A percentile compares a stretch with the other conserved stretches of the same genome.
phyloP scores from a whole-genome alignment of 1,140 invertebrate species.

The Nixonia krombeini region DNA sequence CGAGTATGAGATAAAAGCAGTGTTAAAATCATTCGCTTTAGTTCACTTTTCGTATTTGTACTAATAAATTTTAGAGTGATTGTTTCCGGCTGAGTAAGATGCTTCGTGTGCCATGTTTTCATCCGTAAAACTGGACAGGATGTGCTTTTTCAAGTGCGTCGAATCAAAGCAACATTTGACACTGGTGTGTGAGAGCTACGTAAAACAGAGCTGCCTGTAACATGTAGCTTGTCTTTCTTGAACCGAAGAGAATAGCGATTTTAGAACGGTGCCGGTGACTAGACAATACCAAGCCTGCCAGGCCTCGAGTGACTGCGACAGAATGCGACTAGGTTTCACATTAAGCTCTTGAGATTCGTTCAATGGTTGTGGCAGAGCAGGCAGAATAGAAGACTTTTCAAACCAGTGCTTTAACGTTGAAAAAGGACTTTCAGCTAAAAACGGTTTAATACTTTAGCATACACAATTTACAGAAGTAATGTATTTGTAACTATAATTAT shows the following conservation, averaged over 20 bases:
- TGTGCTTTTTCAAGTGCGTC: slow-evolving; percentile 6
- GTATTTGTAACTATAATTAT: too few relatives aligned
- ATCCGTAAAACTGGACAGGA: slow-evolving; percentile 1
- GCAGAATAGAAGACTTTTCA: slow-evolving; percentile 6
- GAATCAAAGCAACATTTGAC: slow-evolving; percentile 27
- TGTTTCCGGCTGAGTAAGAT: too few relatives aligned
- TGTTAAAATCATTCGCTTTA: too few relatives aligned
- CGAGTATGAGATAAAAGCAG: too few relatives aligned
- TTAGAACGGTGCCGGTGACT: slow-evolving; percentile 4
- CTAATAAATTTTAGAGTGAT: too few relatives aligned
- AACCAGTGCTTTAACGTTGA: not conserved
- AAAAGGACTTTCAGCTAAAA: too few relatives aligned
- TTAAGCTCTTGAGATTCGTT: slow-evolving; percentile 17
- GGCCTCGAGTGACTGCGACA: slow-evolving; percentile 19
- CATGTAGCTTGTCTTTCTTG: slow-evolving; percentile 6
- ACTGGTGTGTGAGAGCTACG: slow-evolving; percentile 20
- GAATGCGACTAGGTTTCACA: slow-evolving; percentile 21
- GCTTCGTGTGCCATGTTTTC: not conserved
- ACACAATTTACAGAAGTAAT: too few relatives aligned
- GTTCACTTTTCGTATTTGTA: too few relatives aligned
- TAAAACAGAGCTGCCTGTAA: slow-evolving; percentile 10
- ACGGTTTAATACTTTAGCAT: too few relatives aligned
- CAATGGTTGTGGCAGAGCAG: not conserved
- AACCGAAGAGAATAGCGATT: slow-evolving; percentile 3
- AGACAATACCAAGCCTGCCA: slow-evolving; percentile 16